Percentiles rank a stretch among this genome's conserved stretches.
Conservation (phyloP, 2,797 vertebrate species). For the Poeciliopsis turneri region DNA sequence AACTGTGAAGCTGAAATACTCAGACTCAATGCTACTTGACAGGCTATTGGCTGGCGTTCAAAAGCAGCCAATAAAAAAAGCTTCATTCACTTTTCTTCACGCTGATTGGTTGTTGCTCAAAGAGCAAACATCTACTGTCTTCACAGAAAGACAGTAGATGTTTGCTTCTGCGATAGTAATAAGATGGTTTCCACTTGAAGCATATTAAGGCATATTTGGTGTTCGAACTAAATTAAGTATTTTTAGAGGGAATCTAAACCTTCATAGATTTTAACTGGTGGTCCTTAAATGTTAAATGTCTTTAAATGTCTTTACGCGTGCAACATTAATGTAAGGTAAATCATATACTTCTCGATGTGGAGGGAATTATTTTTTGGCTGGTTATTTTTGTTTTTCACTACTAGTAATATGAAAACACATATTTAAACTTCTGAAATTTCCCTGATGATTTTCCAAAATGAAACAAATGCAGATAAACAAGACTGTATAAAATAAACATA, state of each 20-base stretch:
- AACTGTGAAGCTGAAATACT: neutral
- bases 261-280: neutral
- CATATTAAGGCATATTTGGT: neutral
- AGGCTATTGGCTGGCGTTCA: neutral
- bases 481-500: neutral
- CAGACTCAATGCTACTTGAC: neutral
- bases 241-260: neutral
- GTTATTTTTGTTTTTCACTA: neutral
- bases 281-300: neutral
- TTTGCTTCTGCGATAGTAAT: neutral
- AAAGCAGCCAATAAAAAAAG: neutral
- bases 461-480: neutral
- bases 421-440: neutral
- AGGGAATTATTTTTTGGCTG: neutral
- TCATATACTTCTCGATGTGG: neutral
- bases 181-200: neutral
- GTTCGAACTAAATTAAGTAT: neutral
- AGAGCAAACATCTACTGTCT: neutral
- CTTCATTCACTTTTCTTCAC: neutral
- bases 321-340: neutral
- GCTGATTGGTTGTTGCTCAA: neutral
- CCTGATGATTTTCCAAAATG: neutral
- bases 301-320: too few relatives aligned
- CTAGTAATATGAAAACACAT: neutral
- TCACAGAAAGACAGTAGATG: neutral